Evolutionary conservation across 1,140 invertebrate species (phyloP), one percentile per base, ranked within the genome.

Genomic region (Aphelenchoides besseyi): DNA sequence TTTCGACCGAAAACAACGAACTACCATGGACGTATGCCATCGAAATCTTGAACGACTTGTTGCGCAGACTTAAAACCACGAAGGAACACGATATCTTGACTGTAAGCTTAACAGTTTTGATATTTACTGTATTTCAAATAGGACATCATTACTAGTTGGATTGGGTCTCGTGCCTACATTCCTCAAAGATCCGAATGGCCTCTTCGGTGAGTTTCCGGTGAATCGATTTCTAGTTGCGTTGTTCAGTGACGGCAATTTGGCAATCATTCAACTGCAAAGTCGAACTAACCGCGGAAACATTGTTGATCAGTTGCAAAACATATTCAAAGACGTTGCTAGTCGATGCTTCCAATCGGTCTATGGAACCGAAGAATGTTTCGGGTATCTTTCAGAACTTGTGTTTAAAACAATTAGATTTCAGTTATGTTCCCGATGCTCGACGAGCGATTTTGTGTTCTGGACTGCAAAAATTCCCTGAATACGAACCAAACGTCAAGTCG

Each of bases 191-290:
- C 5, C 5, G 5, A 8, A 29, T 59, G 55, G 55, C 5, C 5
- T 16, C 41, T 23, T 12, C 41, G 55, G 55, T 59, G 5, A 41
- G 37, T 8, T 41, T 41, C n/a, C 37, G 5, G 37, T 5, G n/a
- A 41, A 59, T 59, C 18, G 55, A 48, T 16, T 59, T 28, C n/a
- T n/a, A n/a, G n/a, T n/a, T n/a, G n/a, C n/a, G 55, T 59, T 33
- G 18, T 59, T 59, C 23, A 59, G 55, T 18, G 18, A 59, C 55
- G 55, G 55, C 5, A 59, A 59, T 48, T 23, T 48, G 41, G 41
- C 41, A 23, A 48, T 48, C 41, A 23, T 48, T 23, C 55, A 59
- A 12, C 55, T 59, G 5, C 55, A 59, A 8, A 8, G 12, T 5
- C 55, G 18, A 59, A 59, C 23, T 33, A 18, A 18, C 55, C 55